phyloP scores from a whole-genome alignment of 64 coral and sea anemone genomes.

The Platygyra sinensis region DNA sequence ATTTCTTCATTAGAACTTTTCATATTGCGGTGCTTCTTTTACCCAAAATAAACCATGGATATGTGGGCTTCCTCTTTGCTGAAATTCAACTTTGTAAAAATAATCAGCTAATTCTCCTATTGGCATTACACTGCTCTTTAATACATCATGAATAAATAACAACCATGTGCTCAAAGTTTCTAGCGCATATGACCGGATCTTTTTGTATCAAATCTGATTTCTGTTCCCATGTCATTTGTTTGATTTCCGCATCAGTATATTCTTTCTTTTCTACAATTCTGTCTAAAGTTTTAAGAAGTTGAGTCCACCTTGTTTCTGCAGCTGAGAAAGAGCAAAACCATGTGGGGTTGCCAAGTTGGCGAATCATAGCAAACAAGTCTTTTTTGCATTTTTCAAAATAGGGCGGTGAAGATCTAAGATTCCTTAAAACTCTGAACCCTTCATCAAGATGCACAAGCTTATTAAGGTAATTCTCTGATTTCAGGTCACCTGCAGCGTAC shows the following conservation, averaged over 20 bases:
- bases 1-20: constrained; percentile 40
- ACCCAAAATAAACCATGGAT: constrained; percentile 41
- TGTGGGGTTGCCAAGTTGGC: constrained; percentile 50
- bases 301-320: constrained; percentile 69
- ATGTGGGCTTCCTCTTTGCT: constrained; percentile 35
- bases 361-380: constrained; percentile 74
- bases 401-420: constrained; percentile 55
- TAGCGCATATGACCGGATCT: constrained; percentile 38
- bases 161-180: constrained; percentile 57
- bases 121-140: constrained; percentile 3
- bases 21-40: constrained; percentile 17
- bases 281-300: constrained; percentile 50
- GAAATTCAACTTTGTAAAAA: constrained; percentile 26
- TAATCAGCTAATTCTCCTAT: constrained; percentile 34
- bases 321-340: constrained; percentile 78
- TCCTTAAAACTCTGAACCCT: constrained; percentile 59
- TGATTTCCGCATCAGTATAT: neutral
- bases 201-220: constrained; percentile 41
- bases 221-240: constrained; percentile 21
- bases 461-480: constrained; percentile 33
- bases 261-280: constrained; percentile 35
- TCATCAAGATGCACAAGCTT: constrained; percentile 62
- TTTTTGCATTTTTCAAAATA: constrained; percentile 59
- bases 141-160: constrained; percentile 30
- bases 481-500: constrained; percentile 49